Conservation (phyloP, 2,797 vertebrate genomes). For the Argya squamiceps region DNA sequence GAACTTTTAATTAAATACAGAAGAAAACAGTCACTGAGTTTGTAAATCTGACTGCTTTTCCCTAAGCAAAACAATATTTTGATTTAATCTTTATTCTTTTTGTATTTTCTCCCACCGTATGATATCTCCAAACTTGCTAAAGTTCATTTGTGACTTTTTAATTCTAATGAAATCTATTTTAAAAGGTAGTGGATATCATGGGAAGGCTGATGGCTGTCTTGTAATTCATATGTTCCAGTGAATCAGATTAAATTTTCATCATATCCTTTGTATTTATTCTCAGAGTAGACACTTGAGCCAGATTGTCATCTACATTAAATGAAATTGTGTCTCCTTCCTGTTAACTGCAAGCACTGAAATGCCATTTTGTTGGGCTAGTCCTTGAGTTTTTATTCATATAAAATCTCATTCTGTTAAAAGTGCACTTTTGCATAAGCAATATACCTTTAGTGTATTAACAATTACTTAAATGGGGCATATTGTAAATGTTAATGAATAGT, state of each 20-base stretch:
- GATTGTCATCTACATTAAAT: neutral
- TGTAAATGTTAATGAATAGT: neutral
- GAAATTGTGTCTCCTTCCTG: neutral
- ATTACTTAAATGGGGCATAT: neutral
- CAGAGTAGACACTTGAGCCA: neutral
- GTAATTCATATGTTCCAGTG: neutral
- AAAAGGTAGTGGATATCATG: neutral
- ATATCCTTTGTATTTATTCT: neutral
- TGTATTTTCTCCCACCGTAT: neutral
- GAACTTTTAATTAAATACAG: slow-evolving; percentile 28
- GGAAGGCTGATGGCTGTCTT: neutral
- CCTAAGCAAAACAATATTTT: neutral
- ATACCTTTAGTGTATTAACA: neutral
- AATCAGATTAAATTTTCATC: neutral
- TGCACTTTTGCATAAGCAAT: neutral
- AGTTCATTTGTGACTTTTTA: neutral
- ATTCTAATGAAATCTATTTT: neutral
- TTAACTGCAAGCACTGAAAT: neutral
- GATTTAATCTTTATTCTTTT: slow-evolving; percentile 29
- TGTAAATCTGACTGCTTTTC: neutral
- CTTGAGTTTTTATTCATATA: neutral
- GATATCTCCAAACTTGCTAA: neutral
- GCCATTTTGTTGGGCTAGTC: neutral
- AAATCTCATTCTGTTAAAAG: neutral
- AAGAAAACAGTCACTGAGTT: neutral